phyloP scores from a whole-genome alignment of 1,140 invertebrate genomes.

The Hyles vespertilio region DNA sequence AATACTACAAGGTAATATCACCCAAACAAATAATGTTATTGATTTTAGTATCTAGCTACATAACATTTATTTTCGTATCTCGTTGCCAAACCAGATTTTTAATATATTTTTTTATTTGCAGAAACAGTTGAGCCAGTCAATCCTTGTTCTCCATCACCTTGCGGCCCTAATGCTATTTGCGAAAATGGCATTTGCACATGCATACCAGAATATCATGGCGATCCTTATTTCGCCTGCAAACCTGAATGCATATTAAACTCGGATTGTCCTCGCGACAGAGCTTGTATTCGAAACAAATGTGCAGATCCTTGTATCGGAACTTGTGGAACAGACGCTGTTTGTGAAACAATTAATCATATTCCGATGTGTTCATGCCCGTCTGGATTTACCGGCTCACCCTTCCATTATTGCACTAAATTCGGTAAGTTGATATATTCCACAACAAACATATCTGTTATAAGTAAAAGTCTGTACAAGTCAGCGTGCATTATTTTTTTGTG shows the following conservation, averaged over 20 bases:
- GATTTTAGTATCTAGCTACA: no score
- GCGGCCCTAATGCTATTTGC: slow-evolving; percentile 80
- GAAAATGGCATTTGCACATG: slow-evolving; percentile 80
- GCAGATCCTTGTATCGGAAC: slow-evolving; percentile 83
- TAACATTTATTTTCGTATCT: no score
- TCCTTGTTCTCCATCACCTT: slow-evolving; percentile 81
- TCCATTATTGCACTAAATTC: slow-evolving; percentile 77
- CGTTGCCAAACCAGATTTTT: neutral
- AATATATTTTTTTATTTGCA: slow-evolving; percentile 37
- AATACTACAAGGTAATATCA: slow-evolving; percentile 27
- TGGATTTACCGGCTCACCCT: slow-evolving; percentile 85
- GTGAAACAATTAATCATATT: slow-evolving; percentile 88
- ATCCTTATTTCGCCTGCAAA: slow-evolving; percentile 77
- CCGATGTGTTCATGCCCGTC: slow-evolving; percentile 81
- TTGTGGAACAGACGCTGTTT: slow-evolving; percentile 84
- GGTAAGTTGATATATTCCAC: no score
- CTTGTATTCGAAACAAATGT: slow-evolving; percentile 86
- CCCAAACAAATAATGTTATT: neutral
- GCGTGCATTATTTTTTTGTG: slow-evolving; percentile 8
- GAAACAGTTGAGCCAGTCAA: slow-evolving; percentile 48
- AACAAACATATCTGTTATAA: no score
- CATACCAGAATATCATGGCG: slow-evolving; percentile 81
- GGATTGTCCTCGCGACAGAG: slow-evolving; percentile 80
- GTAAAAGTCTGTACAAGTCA: neutral
- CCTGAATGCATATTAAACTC: slow-evolving; percentile 82